Evolutionary conservation across 2,797 vertebrate species (phyloP), one percentile per base, ranked within the genome.

Genomic region (Enteromius viviparus): DNA sequence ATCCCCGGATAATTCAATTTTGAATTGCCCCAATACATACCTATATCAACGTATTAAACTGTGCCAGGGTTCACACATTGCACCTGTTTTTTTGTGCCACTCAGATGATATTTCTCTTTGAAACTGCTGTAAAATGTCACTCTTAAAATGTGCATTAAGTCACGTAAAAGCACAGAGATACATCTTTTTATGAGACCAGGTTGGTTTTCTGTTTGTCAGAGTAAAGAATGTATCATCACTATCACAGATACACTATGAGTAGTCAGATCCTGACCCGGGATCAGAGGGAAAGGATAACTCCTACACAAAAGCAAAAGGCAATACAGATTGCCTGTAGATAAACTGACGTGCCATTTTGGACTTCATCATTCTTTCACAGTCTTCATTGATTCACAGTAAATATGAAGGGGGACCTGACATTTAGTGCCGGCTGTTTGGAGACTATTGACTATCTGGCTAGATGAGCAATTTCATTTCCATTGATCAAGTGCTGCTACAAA

Each of bases 401-500:
- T 83, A 80, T 77, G 76, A 77, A 83, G 65, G 85, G 86, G 82
- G 15, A 84, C 85, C 74, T 88, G 88, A 85, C 86, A 88, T 86
- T 86, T 85, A 88, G 81, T 84, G 81, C 47, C 4, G 76, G 75
- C 85, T 85, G 82, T 85, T 87, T 89, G 72, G 80, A 83, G 78
- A 81, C 78, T 86, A 83, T 85, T 84, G 86, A 88, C 86, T 87
- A 86, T 85, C 85, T 84, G 77, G 79, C 76, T 82, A 66, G 53
- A 84, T 76, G 81, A 86, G 89, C 87, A 87, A 85, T 87, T 88
- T 86, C 75, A 79, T 87, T 87, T 87, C 74, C 78, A 88, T 85
- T 85, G 85, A 89, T 88, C 82, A 84, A 37, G 78, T 47, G 68
- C 78, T 82, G 70, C 64, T 65, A 79, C 81, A 85, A 87, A 85